phyloP scores from a whole-genome alignment of 2,888 invertebrate species.

The Cheilosia pagana region DNA sequence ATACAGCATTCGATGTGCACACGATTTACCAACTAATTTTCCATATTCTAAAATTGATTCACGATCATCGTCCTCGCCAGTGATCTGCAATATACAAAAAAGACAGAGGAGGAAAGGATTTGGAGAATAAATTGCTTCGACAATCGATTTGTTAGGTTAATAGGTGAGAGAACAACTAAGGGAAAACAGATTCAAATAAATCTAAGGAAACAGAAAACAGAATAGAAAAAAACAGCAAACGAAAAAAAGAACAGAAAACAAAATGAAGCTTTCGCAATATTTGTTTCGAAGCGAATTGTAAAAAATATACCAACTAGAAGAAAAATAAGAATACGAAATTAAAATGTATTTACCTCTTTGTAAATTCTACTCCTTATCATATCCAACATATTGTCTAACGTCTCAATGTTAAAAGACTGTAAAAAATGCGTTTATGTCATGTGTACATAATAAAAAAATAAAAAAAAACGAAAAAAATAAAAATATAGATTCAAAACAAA shows the following conservation, averaged over 20 bases:
- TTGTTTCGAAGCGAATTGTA: constrained; percentile 13
- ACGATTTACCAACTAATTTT: constrained; percentile 80
- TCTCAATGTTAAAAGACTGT: constrained; percentile 78
- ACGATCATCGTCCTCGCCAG: constrained; percentile 76
- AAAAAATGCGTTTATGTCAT: constrained; percentile 63
- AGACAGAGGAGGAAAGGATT: constrained; percentile 21
- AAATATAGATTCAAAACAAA: constrained; percentile 32
- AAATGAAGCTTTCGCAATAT: constrained; percentile 40
- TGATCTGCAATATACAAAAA: constrained; percentile 76
- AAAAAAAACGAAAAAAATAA: constrained; percentile 43
- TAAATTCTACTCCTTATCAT: constrained; percentile 78
- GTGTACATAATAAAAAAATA: constrained; percentile 63
- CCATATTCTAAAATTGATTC: constrained; percentile 81
- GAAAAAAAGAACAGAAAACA: constrained; percentile 13
- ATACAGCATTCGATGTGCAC: constrained; percentile 81
- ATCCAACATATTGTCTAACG: constrained; percentile 78
- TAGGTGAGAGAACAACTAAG: constrained; percentile 18
- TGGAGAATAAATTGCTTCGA: constrained; percentile 24
- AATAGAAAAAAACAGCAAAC: constrained; percentile 6
- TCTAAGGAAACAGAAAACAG: constrained; percentile 8
- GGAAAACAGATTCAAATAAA: background rate
- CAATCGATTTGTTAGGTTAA: constrained; percentile 36
- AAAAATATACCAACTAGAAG: constrained; percentile 15
- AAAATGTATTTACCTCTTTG: constrained; percentile 77
- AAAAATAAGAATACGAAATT: constrained; percentile 33